A percentile compares a stretch with the other conserved stretches of the same genome.
phyloP scores from a whole-genome alignment of 2,888 invertebrate genomes.

The Pristionchus exspectatus region DNA sequence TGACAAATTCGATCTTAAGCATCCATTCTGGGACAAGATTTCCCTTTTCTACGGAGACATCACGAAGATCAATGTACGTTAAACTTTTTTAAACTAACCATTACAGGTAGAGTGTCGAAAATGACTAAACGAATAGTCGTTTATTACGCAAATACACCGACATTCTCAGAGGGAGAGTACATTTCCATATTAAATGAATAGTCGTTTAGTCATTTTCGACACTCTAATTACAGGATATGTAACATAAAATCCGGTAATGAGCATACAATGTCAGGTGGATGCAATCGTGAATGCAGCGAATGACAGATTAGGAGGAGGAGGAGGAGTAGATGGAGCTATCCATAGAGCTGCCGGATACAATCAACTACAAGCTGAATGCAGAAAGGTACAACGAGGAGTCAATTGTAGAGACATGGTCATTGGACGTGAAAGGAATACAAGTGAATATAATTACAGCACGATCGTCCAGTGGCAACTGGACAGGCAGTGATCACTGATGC shows the following conservation, averaged over 20 bases:
- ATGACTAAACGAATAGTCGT: too few relatives aligned
- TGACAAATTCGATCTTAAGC: slow-evolving; percentile 58
- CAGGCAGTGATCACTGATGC: slow-evolving; percentile 90
- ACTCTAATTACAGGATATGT: too few relatives aligned
- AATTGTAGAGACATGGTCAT: not conserved
- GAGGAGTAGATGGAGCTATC: slow-evolving; percentile 90
- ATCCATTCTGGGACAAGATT: slow-evolving; percentile 57
- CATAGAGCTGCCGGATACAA: slow-evolving; percentile 87
- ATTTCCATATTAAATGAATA: too few relatives aligned
- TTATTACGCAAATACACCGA: too few relatives aligned
- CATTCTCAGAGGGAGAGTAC: too few relatives aligned
- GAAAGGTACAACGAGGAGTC: slow-evolving; percentile 84
- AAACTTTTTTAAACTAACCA: not conserved
- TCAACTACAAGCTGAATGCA: slow-evolving; percentile 84
- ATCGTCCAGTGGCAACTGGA: slow-evolving; percentile 80
- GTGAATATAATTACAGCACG: not conserved
- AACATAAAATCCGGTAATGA: not conserved
- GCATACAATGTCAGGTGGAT: slow-evolving; percentile 83
- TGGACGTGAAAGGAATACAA: too few relatives aligned
- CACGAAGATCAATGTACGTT: slow-evolving; percentile 84
- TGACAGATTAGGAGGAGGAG: slow-evolving; percentile 85
- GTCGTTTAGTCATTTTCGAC: too few relatives aligned
- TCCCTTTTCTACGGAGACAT: slow-evolving; percentile 86
- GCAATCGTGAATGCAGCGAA: slow-evolving; percentile 94
- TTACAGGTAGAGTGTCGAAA: too few relatives aligned